phyloP scores from a whole-genome alignment of 2,888 invertebrate species.

The Osmoderma eremita region DNA sequence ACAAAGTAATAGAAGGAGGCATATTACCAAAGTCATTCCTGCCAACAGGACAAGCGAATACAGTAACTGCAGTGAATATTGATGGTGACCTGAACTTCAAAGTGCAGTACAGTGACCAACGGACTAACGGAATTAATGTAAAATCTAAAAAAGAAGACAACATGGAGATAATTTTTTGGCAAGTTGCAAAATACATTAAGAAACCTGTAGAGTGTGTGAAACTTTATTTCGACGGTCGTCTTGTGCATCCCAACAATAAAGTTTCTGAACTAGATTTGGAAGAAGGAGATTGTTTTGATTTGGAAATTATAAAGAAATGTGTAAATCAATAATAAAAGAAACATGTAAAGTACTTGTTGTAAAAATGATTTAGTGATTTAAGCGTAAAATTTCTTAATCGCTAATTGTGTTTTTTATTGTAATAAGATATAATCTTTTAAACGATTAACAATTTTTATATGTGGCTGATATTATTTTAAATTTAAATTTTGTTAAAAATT shows the following conservation, averaged over 20 bases:
- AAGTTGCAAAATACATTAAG: constrained; percentile 28
- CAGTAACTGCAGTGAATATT: not conserved
- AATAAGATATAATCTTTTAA: no score
- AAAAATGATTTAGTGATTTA: no score
- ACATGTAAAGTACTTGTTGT: no score
- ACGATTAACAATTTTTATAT: no score
- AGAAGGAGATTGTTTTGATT: constrained; percentile 41
- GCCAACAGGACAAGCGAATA: not conserved
- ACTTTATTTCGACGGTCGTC: constrained; percentile 36
- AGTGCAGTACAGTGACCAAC: constrained; percentile 18
- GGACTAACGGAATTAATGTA: constrained; percentile 26
- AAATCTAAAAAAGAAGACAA: constrained; percentile 33
- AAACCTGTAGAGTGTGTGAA: constrained; percentile 36
- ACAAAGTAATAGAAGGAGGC: constrained; percentile 37
- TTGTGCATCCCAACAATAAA: constrained; percentile 28
- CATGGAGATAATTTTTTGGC: constrained; percentile 41
- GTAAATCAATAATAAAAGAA: no score
- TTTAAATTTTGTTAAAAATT: no score
- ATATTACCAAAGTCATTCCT: constrained; percentile 38
- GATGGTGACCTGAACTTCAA: constrained; percentile 32
- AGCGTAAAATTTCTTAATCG: no score
- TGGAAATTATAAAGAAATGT: constrained; percentile 7
- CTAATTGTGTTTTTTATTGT: no score
- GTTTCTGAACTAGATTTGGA: constrained; percentile 28
- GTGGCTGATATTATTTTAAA: no score